Base-by-base conservation (phyloP, 2,113 vertebrate genomes). In the Cottus gobio region DNA sequence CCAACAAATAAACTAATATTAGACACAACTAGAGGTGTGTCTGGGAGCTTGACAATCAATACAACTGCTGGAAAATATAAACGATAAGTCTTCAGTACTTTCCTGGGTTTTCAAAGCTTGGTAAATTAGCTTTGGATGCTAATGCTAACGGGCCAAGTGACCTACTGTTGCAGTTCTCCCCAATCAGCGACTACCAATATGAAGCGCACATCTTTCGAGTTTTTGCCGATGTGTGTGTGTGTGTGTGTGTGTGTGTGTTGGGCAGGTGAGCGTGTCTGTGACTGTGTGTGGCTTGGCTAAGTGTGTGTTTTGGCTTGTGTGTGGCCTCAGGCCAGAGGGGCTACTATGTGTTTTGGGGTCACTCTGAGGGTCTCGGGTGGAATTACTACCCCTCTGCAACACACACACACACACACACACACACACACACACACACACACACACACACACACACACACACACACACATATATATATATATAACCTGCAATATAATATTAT, bases 291-390 rank as follows among this genome's bases (percentile, higher is more conserved):
- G 87, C 63, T 84, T 75, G 44, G 56, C 61, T 80, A 63, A 83
- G 83, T 80, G 82, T 90, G 79, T 92, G 90, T 93, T 90, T 91
- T 91, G 84, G 85, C 73, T 85, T 89, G 83, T 87, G 84, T 82
- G 79, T 71, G 58, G 82, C 92, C 92, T 87, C 46, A 44, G 91
- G 93, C 73, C 18, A 26, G 64, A 39, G 5, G 56, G 75, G 75
- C 77, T 77, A 75, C 57, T 76, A 44, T 79, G 75, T 93, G 91
- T 94, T 94, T 90, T 90, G 92, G 88, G 91, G 88, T 93, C 90
- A 91, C 78, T 72, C 77, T 36, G 68, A 84, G 78, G 80, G 88
- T 90, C 90, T 80, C 18, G 34, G 90, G 88, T 93, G 87, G 75
- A 92, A 92, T 95, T 91, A 92, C 91, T 84, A 80, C 36, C 70